Percentiles rank a stretch among this genome's conserved stretches.
These are phyloP conservation scores for Paedocypris micromegethes DNA, from an alignment of 2,797 vertebrate genomes.

Conservation along the genomic window DNA sequence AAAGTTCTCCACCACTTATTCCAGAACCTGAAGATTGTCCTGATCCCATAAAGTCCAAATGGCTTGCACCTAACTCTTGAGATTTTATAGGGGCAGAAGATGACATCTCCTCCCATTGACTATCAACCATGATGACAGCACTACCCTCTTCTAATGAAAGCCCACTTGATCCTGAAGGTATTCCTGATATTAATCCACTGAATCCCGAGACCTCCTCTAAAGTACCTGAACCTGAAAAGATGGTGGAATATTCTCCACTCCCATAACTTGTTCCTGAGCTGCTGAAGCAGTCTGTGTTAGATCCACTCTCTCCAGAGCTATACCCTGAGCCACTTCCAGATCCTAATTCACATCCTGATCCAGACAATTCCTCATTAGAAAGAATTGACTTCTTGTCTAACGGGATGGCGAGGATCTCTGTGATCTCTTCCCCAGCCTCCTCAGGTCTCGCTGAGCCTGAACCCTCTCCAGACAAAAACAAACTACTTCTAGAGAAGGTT, in stretches of 20 bases:
- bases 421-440: slow-evolving; percentile 61
- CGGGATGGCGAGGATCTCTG: slow-evolving; percentile 54
- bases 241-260: slow-evolving; percentile 55
- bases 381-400: slow-evolving; percentile 57
- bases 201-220: slow-evolving; percentile 68
- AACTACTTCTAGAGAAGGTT: slow-evolving; percentile 51
- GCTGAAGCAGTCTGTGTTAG: slow-evolving; percentile 47
- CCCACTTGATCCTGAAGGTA: slow-evolving; percentile 51
- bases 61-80: slow-evolving; percentile 53
- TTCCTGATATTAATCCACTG: slow-evolving; percentile 65
- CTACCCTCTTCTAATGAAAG: slow-evolving; percentile 59
- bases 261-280: slow-evolving; percentile 51
- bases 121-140: slow-evolving; percentile 58
- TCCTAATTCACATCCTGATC: slow-evolving; percentile 47
- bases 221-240: slow-evolving; percentile 52
- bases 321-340: slow-evolving; percentile 53
- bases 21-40: slow-evolving; percentile 36
- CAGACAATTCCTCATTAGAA: slow-evolving; percentile 48
- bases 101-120: slow-evolving; percentile 48
- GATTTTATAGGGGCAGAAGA: slow-evolving; percentile 30
- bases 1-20: slow-evolving; percentile 6
- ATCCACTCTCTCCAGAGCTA: slow-evolving; percentile 50
- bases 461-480: slow-evolving; percentile 47
- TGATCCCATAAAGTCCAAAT: slow-evolving; percentile 63
- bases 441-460: slow-evolving; percentile 57